Conservation (phyloP, 2,113 vertebrate genomes). For the Antechinus flavipes region DNA sequence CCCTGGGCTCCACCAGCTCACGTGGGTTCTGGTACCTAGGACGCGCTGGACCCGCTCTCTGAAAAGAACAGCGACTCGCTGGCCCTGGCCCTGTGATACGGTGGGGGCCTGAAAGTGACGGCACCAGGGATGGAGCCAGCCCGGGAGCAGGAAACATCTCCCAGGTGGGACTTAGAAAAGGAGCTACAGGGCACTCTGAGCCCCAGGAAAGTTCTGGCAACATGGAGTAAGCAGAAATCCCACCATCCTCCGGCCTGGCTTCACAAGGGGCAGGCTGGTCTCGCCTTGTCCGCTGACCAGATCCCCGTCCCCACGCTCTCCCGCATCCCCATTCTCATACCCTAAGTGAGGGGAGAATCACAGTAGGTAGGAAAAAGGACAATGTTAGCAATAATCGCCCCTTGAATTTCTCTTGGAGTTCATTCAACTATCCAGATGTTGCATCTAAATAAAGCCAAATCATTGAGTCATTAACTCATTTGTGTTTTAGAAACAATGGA, state of each 20-base stretch:
- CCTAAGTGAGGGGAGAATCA: background rate
- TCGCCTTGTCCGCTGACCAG: background rate
- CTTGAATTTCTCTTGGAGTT: background rate
- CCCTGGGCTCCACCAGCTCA: no score
- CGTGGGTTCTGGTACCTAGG: background rate
- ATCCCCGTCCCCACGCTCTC: background rate
- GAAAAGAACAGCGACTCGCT: background rate
- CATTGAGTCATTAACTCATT: background rate
- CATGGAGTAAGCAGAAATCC: constrained; percentile 66
- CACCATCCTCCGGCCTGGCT: background rate
- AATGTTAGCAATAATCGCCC: background rate
- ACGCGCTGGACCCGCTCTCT: background rate
- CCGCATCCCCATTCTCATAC: background rate
- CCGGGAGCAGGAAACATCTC: background rate
- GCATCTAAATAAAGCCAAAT: background rate
- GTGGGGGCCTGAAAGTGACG: background rate
- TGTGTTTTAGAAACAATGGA: background rate
- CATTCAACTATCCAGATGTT: background rate
- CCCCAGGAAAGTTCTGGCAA: constrained; percentile 73
- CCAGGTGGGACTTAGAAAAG: constrained; percentile 58
- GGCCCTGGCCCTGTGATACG: background rate
- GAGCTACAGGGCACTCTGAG: constrained; percentile 66
- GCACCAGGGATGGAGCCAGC: background rate
- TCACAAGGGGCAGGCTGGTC: background rate
- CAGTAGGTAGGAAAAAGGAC: constrained; percentile 16